These are phyloP conservation scores for Cerceris rybyensis DNA, from an alignment of 2,888 invertebrate species.

Conservation along the genomic window DNA sequence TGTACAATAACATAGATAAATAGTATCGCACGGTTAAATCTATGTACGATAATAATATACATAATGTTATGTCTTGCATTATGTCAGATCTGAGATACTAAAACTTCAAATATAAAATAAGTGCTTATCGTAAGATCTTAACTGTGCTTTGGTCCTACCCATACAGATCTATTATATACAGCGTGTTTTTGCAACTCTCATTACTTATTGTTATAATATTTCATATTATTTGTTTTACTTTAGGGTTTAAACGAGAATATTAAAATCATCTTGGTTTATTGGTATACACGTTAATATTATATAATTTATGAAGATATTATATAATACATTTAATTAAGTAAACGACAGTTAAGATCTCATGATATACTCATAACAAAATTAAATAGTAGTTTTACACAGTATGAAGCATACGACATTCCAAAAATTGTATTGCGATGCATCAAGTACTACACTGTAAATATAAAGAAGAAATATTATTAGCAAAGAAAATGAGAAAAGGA, in stretches of 20 bases:
- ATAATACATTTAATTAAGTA: conserved; percentile 17
- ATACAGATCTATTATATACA: conserved; percentile 15
- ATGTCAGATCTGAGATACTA: conserved; percentile 62
- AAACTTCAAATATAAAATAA: conserved; percentile 59
- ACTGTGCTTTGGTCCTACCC: conserved; percentile 33
- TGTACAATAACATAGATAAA: conserved; percentile 71
- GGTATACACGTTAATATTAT: background rate
- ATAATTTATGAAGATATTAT: no score
- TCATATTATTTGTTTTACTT: background rate
- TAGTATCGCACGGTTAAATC: conserved; percentile 65
- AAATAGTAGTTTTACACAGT: conserved; percentile 28
- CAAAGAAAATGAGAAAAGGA: conserved; percentile 40
- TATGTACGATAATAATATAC: conserved; percentile 67
- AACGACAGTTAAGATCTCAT: conserved; percentile 40
- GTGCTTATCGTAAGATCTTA: conserved; percentile 55
- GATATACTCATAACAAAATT: conserved; percentile 31
- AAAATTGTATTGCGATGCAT: conserved; percentile 40
- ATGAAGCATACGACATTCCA: conserved; percentile 44
- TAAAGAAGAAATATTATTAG: conserved; percentile 38
- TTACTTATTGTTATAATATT: conserved; percentile 10
- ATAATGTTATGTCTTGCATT: conserved; percentile 66
- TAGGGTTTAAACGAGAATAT: conserved; percentile 6
- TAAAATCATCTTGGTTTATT: background rate
- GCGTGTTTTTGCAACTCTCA: conserved; percentile 7
- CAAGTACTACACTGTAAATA: conserved; percentile 44